phyloP scores from a whole-genome alignment of 2,797 vertebrate species.

The Decapterus maruadsi region DNA sequence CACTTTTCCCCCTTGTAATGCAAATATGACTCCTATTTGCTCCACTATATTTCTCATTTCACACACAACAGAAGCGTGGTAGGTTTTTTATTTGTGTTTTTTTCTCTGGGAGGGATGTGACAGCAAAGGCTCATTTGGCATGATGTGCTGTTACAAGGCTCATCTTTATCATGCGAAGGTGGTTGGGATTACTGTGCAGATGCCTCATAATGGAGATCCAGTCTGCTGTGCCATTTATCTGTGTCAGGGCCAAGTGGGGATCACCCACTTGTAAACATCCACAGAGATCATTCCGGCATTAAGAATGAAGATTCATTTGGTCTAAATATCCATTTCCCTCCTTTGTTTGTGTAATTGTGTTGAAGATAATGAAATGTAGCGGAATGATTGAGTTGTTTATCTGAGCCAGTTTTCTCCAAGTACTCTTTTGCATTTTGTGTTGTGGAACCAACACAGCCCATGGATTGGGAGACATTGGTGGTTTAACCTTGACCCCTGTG shows the following conservation, averaged over 20 bases:
- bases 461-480: too few species aligned
- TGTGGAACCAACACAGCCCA: too few species aligned
- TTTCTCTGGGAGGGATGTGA: constrained; percentile 37
- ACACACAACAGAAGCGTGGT: constrained; percentile 40
- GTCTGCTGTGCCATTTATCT: constrained; percentile 48
- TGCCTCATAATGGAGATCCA: constrained; percentile 54
- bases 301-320: constrained; percentile 41
- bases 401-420: neutral
- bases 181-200: constrained; percentile 58
- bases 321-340: constrained; percentile 28
- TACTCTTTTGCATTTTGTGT: neutral
- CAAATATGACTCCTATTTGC: constrained; percentile 26
- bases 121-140: constrained; percentile 55
- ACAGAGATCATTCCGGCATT: constrained; percentile 33
- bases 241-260: constrained; percentile 25
- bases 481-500: too few species aligned
- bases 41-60: constrained; percentile 41
- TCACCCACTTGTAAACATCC: constrained; percentile 35
- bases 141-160: constrained; percentile 55
- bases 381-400: constrained; percentile 11
- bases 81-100: neutral
- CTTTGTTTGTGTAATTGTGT: constrained; percentile 33
- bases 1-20: constrained; percentile 25
- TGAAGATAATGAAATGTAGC: neutral
- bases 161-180: constrained; percentile 64